Evolutionary conservation across 2,797 vertebrate genomes (phyloP), one percentile per base, ranked within the genome.

Genomic region (Rhodeus uyekii): DNA sequence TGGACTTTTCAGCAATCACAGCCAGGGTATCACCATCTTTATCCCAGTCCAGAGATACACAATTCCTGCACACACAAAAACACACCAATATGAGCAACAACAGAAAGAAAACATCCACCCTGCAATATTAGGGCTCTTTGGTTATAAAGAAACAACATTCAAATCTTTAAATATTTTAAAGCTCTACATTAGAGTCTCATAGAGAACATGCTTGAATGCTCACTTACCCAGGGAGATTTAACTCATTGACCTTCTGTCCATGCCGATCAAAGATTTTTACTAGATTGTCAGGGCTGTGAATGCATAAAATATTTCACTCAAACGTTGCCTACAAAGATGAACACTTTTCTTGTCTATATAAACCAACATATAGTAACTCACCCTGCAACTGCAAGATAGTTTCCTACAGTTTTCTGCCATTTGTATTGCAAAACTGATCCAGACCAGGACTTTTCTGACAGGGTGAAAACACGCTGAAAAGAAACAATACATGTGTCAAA

Each of bases 251-350:
- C 91, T 95, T 97, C 89, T 98, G 96, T 86, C 98, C 98, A 94
- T 99, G 97, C 39, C 98, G 96, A 94, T 99, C 97, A 93, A 97
- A 99, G 88, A 99, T 97, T 94, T 97, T 97, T 85, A 99, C 96
- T 14, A 90, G 89, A 88, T 87, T 95, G 91, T 98, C 96, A 76
- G 93, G 93, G 84, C 98, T 99, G 89, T 44, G 67, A 19, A 81
- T 18, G 22, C 7, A 76, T 27, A 53, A 22, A 81, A 63, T 60
- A 50, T 27, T 39, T 48, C 27, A n/a, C 48, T 16, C 39, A 58
- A 1, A 13, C 42, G 4, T 19, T 55, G 9, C 14, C 2, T 22
- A 36, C 24, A 27, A 32, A 39, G 34, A 82, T 13, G 44, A 36
- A 84, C 38, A 81, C 6, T 78, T n/a, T n/a, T 8, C 22, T 29